Evolutionary conservation across 1,140 invertebrate genomes (phyloP).

Genomic region (Psilanteris sp.): DNA sequence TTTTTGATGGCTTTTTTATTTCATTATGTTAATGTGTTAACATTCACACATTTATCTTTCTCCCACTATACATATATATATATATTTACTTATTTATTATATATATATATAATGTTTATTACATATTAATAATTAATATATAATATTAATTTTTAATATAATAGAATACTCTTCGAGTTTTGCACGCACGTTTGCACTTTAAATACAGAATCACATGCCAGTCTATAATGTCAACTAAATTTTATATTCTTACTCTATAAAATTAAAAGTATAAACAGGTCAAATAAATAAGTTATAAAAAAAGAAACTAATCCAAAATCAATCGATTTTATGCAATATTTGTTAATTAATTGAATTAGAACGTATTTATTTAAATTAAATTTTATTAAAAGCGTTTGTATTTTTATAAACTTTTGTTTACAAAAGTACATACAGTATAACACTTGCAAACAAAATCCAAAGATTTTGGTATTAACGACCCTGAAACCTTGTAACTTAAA

Average conservation of each 20-base stretch:
- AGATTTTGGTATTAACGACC: slow-evolving; percentile 31
- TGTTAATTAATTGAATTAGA: neutral
- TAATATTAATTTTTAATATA: slow-evolving; percentile 72
- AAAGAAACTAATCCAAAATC: slow-evolving; percentile 8
- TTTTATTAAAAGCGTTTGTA: too few species aligned
- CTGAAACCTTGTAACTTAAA: slow-evolving; percentile 18
- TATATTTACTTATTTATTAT: slow-evolving; percentile 47
- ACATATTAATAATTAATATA: slow-evolving; percentile 68
- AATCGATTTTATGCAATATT: slow-evolving; percentile 12
- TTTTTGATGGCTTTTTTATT: slow-evolving; percentile 46
- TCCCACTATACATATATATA: slow-evolving; percentile 16
- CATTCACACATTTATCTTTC: slow-evolving; percentile 20
- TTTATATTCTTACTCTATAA: neutral
- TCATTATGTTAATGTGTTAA: too few species aligned
- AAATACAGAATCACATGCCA: slow-evolving; percentile 78
- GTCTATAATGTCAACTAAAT: slow-evolving; percentile 57
- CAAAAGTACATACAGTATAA: too few species aligned
- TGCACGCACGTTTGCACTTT: slow-evolving; percentile 75
- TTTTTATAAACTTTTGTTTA: too few species aligned
- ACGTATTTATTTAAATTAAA: too few species aligned
- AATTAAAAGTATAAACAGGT: slow-evolving; percentile 12
- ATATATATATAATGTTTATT: slow-evolving; percentile 52
- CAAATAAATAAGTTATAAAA: slow-evolving; percentile 31
- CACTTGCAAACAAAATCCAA: slow-evolving; percentile 15
- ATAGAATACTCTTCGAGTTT: slow-evolving; percentile 75